Evolutionary conservation across 2,888 invertebrate species (phyloP), one percentile per base, ranked within the genome.

Genomic region (Scelioninae gen. 1): DNA sequence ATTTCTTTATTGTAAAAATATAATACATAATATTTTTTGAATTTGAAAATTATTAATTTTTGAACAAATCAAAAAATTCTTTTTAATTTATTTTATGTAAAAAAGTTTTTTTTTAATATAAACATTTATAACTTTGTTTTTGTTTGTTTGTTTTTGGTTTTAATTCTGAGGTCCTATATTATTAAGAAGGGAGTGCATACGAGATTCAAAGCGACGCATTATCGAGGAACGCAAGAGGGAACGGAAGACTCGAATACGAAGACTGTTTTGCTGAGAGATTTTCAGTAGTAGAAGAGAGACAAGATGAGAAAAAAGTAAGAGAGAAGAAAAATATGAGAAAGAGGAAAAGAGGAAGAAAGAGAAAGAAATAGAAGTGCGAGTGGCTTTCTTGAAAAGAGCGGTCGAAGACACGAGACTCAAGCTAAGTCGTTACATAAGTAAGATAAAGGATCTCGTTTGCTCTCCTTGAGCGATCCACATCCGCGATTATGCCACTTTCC

Each of bases 401-500:
- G 89, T 89, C 88, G 88, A 88, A 89, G 90, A 89, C 89, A 88
- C 89, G 87, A 87, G 88, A 89, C 86, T 84, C 87, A 80, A 87
- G 87, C 84, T 85, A 85, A 88, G 88, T 87, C 87, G 88, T 91
- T 91, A 91, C 89, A 88, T 90, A 91, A 91, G 89, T 88, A 88
- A 88, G 88, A 87, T 88, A 89, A 90, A 90, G 89, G 87, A 86
- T 83, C 85, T 85, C 86, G 85, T 86, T 80, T 88, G 87, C 89
- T 89, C 88, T 88, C 89, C 88, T 89, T 87, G 87, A 87, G 85
- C 88, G 89, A 90, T 90, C 88, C 88, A 89, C 89, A 90, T 90
- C 88, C 89, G 87, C 88, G 90, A 91, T 91, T 90, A 90, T 90
- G 89, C 89, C 89, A 91, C 90, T 91, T 90, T 90, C 90, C 89